phyloP scores from a whole-genome alignment of 2,797 vertebrate species.

The Chanos chanos region DNA sequence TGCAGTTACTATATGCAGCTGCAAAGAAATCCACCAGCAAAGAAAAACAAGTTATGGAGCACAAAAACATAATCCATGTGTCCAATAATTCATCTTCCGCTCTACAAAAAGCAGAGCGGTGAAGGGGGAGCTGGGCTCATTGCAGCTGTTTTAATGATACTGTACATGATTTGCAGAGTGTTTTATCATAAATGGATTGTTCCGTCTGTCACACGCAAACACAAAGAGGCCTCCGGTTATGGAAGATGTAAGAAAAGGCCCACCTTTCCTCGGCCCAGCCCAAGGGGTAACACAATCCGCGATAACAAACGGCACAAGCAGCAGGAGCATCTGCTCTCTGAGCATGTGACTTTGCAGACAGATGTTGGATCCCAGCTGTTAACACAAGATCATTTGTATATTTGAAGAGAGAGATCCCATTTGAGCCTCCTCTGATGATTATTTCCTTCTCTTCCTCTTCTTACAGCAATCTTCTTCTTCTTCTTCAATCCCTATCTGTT shows the following conservation, averaged over 20 bases:
- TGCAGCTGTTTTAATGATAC: neutral
- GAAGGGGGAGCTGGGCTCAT: constrained; percentile 5
- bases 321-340: constrained; percentile 89
- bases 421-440: constrained; percentile 82
- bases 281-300: constrained; percentile 63
- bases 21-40: neutral
- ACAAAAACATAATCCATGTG: neutral
- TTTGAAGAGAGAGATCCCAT: constrained; percentile 86
- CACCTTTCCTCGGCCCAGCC: constrained; percentile 59
- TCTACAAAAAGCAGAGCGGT: neutral
- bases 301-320: constrained; percentile 81
- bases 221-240: constrained; percentile 29
- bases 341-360: constrained; percentile 89
- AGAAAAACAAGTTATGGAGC: neutral
- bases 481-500: constrained; percentile 12
- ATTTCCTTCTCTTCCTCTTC: constrained; percentile 72
- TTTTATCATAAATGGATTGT: constrained; percentile 53
- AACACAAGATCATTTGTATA: constrained; percentile 90
- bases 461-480: constrained; percentile 49
- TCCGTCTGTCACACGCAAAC: constrained; percentile 51
- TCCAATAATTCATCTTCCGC: neutral
- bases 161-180: constrained; percentile 1
- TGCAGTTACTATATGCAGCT: neutral
- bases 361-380: constrained; percentile 96
- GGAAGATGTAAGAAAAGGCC: constrained; percentile 50